Evolutionary conservation across 2,113 vertebrate species (phyloP), one percentile per base, ranked within the genome.

Genomic region (Pelusios castaneus): DNA sequence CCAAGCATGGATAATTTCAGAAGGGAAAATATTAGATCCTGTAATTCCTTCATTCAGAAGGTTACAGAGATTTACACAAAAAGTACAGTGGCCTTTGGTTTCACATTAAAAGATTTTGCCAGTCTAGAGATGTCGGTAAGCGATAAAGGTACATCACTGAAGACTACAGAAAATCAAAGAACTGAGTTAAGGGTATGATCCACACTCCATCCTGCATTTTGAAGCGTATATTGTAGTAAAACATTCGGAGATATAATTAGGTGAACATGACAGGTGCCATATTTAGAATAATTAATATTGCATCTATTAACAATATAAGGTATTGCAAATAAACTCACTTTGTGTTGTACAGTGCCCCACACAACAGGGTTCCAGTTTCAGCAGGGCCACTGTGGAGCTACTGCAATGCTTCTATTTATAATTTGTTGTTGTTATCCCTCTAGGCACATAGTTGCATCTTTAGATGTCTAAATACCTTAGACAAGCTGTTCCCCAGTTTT

Each of bases 191-290:
- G 63, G 27, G 2, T 80, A 31, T 87, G 60, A 14, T 67, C 8
- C 34, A 67, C 11, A 6, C 70, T 43, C 10, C 70, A 43, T 43
- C 22, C 80, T 84, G 58, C n/a, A 11, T 75, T 87, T 90, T 73
- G 1, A 9, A 94, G 56, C 85, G 81, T 11, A 80, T 5, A 0
- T 84, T 67, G 78, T 78, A 89, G 51, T 63, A 94, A 81, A 91
- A 80, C 45, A 4, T 94, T 85, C 85, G 81, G 55, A 89, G 52
- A 80, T 93, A 76, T 85, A 93, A 90, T 90, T 91, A 93, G 84
- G 77, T 87, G 70, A 80, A 78, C 6, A 45, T 41, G 38, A 89
- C 52, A 43, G 25, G 88, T 78, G 43, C 85, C 95, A 43, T 41
- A 56, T 83, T 87, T 88, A 76, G 77, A 92, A 88, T 67, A 89